Percentiles rank a stretch among this genome's conserved stretches.
Evolutionary conservation across 2,113 vertebrate species (phyloP).

Genomic region (Upupa epops): DNA sequence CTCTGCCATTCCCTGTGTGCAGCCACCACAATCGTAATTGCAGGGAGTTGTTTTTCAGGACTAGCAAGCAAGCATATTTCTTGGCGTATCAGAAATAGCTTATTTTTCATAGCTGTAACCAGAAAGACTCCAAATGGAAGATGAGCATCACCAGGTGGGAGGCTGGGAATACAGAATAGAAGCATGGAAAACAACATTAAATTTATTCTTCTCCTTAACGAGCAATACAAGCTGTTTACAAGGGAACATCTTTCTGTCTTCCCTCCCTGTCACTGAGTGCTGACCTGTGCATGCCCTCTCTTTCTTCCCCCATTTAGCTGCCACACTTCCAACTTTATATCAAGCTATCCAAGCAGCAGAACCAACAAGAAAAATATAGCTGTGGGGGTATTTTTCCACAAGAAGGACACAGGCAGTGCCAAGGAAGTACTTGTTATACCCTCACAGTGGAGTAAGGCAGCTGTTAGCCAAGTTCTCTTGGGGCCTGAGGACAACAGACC

Average conservation of each 20-base stretch:
- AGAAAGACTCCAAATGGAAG: constrained; percentile 55
- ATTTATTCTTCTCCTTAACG: constrained; percentile 18
- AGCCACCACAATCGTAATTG: constrained; percentile 50
- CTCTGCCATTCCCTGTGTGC: constrained; percentile 26
- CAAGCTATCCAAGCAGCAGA: background rate
- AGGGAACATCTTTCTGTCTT: constrained; percentile 3
- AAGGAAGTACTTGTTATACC: background rate
- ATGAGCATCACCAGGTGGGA: constrained; percentile 57
- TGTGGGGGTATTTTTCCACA: background rate
- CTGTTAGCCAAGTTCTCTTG: background rate
- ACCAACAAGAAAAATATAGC: background rate
- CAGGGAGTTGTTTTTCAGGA: constrained; percentile 38
- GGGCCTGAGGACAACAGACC: background rate
- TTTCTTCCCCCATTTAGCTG: background rate
- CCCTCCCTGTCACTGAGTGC: background rate
- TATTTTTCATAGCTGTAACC: constrained; percentile 58
- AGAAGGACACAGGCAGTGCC: background rate
- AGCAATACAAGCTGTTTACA: constrained; percentile 50
- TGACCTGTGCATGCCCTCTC: background rate
- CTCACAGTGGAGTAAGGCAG: background rate
- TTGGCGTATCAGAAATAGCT: constrained; percentile 58
- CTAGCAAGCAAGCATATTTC: constrained; percentile 27
- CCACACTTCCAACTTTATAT: background rate
- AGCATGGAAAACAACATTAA: constrained; percentile 21
- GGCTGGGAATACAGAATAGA: constrained; percentile 42